Conservation (phyloP, 1,140 invertebrate species). For the Kradibia gibbosae region DNA sequence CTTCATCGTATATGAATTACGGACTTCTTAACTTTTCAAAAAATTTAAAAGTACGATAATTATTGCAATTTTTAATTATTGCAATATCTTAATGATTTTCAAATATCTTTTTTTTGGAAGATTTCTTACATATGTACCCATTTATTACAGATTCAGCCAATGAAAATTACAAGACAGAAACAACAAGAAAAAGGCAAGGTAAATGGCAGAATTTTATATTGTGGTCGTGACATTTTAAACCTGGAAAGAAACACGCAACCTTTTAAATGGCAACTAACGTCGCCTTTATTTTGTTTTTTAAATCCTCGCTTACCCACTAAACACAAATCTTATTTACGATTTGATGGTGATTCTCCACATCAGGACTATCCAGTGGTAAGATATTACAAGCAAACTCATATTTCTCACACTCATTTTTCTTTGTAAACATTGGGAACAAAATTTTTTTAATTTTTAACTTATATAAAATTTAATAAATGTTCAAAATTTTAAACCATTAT, state of each 20-base stretch:
- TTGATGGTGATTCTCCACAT: neutral
- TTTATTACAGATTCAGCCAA: neutral
- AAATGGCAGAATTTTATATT: constrained; percentile 19
- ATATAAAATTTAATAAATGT: too few relatives aligned
- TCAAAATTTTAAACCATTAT: too few relatives aligned
- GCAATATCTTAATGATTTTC: too few relatives aligned
- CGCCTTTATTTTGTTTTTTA: constrained; percentile 4
- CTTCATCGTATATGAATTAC: too few relatives aligned
- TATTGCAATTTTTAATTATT: too few relatives aligned
- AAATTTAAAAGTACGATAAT: too few relatives aligned
- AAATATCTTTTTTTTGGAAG: neutral
- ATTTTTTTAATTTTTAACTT: too few relatives aligned
- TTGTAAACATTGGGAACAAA: too few relatives aligned
- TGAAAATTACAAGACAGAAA: neutral
- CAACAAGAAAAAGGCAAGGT: neutral
- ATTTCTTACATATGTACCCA: neutral
- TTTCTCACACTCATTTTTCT: too few relatives aligned
- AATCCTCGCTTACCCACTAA: neutral
- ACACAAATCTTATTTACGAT: constrained; percentile 9
- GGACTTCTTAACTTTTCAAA: too few relatives aligned
- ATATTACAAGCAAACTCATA: too few relatives aligned
- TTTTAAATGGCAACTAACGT: constrained; percentile 34
- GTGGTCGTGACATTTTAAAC: constrained; percentile 38
- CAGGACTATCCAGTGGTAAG: constrained; percentile 39
- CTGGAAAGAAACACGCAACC: constrained; percentile 36